Percentiles rank a stretch among this genome's conserved stretches.
These are phyloP conservation scores for Odiellus spinosus DNA, from an alignment of 2,888 invertebrate genomes.

Conservation along the genomic window DNA sequence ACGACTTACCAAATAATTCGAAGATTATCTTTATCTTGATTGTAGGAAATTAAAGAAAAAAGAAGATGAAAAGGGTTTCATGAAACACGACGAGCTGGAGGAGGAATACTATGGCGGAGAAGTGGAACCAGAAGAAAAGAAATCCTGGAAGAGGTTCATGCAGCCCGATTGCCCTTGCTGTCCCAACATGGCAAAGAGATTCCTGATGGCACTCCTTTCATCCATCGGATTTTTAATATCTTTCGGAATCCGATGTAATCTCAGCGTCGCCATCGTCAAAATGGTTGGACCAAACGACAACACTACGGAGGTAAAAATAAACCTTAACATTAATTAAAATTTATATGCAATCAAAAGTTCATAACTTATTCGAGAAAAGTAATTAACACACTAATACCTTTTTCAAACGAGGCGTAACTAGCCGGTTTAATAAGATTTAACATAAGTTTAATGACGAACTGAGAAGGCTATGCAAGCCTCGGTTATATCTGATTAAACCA, in stretches of 20 bases:
- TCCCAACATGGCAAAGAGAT: slow-evolving; percentile 52
- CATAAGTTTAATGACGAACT: too few relatives aligned
- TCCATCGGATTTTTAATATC: slow-evolving; percentile 64
- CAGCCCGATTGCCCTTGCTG: slow-evolving; percentile 63
- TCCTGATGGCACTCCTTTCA: slow-evolving; percentile 38
- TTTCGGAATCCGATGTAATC: slow-evolving; percentile 96
- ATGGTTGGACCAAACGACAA: slow-evolving; percentile 33
- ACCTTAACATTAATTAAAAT: too few relatives aligned
- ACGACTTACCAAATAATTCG: too few relatives aligned
- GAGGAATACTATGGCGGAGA: slow-evolving; percentile 14
- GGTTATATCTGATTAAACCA: too few relatives aligned
- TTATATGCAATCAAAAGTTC: too few relatives aligned
- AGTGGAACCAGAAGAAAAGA: slow-evolving; percentile 5
- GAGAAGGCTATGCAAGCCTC: too few relatives aligned
- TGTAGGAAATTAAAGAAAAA: slow-evolving; percentile 13
- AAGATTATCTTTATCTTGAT: too few relatives aligned
- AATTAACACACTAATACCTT: too few relatives aligned
- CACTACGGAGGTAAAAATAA: slow-evolving; percentile 19
- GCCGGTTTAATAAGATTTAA: too few relatives aligned
- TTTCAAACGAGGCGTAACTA: too few relatives aligned
- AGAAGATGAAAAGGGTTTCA: slow-evolving; percentile 33
- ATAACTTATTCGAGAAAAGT: too few relatives aligned
- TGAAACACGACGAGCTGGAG: slow-evolving; percentile 18
- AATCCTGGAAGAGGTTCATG: slow-evolving; percentile 8
- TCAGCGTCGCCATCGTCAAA: slow-evolving; percentile 90